Conservation (phyloP, 1,140 invertebrate genomes). For the Aricia agestis region DNA sequence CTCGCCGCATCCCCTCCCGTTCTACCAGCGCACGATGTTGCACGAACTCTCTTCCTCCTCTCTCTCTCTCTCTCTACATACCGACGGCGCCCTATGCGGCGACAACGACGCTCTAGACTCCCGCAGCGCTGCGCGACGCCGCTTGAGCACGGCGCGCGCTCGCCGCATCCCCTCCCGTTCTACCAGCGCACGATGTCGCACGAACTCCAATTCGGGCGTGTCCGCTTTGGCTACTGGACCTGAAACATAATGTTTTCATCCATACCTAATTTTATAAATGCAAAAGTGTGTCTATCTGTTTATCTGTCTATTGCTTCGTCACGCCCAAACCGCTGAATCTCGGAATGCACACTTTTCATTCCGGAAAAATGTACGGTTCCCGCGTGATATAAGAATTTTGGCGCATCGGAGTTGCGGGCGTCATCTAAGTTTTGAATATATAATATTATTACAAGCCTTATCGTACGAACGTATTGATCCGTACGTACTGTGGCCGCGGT, state of each 20-base stretch:
- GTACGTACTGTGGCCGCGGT: no score
- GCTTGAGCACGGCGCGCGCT: slow-evolving; percentile 82
- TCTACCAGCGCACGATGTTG: slow-evolving; percentile 86
- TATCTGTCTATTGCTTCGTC: no score
- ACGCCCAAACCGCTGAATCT: no score
- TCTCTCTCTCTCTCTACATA: slow-evolving; percentile 7
- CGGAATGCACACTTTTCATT: no score
- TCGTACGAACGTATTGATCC: no score
- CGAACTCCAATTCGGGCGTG: slow-evolving; percentile 85
- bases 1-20: slow-evolving; percentile 84
- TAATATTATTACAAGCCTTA: no score
- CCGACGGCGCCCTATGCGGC: slow-evolving; percentile 56
- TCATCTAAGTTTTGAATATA: no score
- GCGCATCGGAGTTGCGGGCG: no score
- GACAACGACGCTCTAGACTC: slow-evolving; percentile 74
- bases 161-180: slow-evolving; percentile 86
- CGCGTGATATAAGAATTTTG: no score
- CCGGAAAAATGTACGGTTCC: no score
- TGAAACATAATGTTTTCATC: slow-evolving; percentile 19
- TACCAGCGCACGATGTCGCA: slow-evolving; percentile 85
- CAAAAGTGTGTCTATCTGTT: no score
- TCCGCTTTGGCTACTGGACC: slow-evolving; percentile 45
- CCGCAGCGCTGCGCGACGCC: slow-evolving; percentile 78
- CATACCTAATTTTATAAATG: no score
- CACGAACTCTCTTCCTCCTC: slow-evolving; percentile 79